Evolutionary conservation across 2,888 invertebrate genomes (phyloP), one percentile per base, ranked within the genome.

Genomic region (Dyspetes luteomarginatus): DNA sequence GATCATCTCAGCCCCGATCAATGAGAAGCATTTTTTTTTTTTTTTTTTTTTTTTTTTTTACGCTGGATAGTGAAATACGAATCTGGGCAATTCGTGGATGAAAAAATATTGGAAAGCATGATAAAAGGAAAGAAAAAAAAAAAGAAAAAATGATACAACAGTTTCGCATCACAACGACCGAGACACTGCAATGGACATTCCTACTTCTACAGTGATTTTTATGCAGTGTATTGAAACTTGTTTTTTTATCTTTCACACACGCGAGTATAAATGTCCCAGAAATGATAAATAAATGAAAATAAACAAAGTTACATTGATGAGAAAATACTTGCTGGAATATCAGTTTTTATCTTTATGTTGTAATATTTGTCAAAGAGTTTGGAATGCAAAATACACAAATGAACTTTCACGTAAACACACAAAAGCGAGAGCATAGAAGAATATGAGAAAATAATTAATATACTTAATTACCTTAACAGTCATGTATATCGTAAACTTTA

Each of bases 401-500:
- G 22, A 52, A 17, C 19, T 22, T 55, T 7, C 52, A 60, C 50
- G 5, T 26, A 24, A 15, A n/a, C 50, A 36, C 36, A 64, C 45
- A 58, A 7, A 50, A 7, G 43, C 12, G 43, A 36, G 43, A 62
- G 15, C 19, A 55, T 12, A 56, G 43, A 71, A 48, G 36, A 50
- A 60, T 50, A 36, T 67, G 68, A 65, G 36, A 67, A 60, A 60
- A 74, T 62, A 76, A 68, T 81, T 69, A 50, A 28, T 58, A 72
- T 73, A 74, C 56, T 79, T 76, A n/a, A n/a, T n/a, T n/a, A n/a
- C n/a, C n/a, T n/a, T n/a, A 82, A 81, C 68, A 71, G 60, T 76
- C 60, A 71, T 80, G 79, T 75, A 80, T 67, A 80, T 80, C 80
- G 58, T 75, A 75, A 76, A 75, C 60, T 80, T 80, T 76, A 80